These are phyloP conservation scores for Podotricha telesiphe DNA, from an alignment of 2,888 invertebrate species.

Conservation along the genomic window DNA sequence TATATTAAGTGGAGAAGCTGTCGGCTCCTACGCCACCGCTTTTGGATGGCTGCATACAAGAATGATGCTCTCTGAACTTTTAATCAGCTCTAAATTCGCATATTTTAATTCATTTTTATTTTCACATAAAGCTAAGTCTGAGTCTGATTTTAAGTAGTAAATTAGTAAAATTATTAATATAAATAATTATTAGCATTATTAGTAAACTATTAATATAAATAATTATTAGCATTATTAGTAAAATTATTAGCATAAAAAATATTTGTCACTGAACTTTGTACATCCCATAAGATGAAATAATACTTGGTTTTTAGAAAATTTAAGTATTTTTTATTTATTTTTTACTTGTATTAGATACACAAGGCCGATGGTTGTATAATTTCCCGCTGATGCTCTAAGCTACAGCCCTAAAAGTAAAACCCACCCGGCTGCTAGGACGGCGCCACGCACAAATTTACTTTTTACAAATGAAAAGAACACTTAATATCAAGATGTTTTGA, in stretches of 20 bases:
- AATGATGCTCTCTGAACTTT: conserved; percentile 50
- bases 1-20: conserved; percentile 82
- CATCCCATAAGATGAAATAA: too few species aligned
- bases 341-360: background rate
- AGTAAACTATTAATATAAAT: too few species aligned
- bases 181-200: background rate
- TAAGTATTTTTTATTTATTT: too few species aligned
- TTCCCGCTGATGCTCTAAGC: background rate
- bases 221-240: background rate
- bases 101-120: too few species aligned
- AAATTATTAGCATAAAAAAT: background rate
- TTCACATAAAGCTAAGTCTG: too few species aligned
- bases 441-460: background rate
- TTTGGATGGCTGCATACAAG: conserved; percentile 76
- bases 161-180: too few species aligned
- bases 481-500: conserved; percentile 55
- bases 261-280: too few species aligned
- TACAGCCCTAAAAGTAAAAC: background rate
- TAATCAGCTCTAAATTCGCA: conserved; percentile 19
- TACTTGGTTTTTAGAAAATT: too few species aligned
- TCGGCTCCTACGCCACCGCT: conserved; percentile 78
- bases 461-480: background rate
- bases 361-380: background rate
- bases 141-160: too few species aligned
- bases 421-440: too few species aligned